Conservation (phyloP, 1,140 invertebrate species). For the Saxidomus purpurata region DNA sequence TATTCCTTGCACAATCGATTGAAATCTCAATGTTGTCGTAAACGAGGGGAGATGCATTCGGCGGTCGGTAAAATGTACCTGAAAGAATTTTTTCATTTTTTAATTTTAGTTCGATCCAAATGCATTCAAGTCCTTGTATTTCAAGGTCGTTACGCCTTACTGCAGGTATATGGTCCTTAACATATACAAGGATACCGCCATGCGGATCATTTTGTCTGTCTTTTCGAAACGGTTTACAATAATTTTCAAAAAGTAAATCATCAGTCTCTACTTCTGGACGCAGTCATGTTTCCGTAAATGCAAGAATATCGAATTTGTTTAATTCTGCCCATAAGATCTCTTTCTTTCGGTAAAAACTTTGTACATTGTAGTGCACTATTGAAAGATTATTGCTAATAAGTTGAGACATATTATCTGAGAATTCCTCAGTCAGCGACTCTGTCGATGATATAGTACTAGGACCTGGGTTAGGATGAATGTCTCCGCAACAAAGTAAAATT, state of each 20-base stretch:
- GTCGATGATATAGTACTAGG: background rate
- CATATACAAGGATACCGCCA: background rate
- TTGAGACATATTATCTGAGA: background rate
- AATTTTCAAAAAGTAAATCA: background rate
- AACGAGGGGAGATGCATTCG: background rate
- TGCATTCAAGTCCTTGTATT: too few relatives aligned
- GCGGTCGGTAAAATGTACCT: background rate
- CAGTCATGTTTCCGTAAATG: conserved; percentile 44
- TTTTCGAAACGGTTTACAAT: background rate
- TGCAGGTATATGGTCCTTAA: background rate
- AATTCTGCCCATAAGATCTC: conserved; percentile 41
- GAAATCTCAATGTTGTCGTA: background rate
- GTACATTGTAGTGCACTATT: conserved; percentile 28
- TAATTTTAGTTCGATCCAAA: background rate
- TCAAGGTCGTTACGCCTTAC: background rate
- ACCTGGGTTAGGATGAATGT: too few relatives aligned
- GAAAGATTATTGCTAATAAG: background rate
- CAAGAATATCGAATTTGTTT: conserved; percentile 8
- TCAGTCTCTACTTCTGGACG: background rate
- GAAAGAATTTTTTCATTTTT: background rate
- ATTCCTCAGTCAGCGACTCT: background rate
- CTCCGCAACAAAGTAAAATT: too few relatives aligned
- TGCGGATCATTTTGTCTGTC: background rate
- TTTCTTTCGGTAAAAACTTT: background rate
- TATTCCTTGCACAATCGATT: background rate